Conservation (phyloP, 2,888 invertebrate species). For the Syrista parreyssii region DNA sequence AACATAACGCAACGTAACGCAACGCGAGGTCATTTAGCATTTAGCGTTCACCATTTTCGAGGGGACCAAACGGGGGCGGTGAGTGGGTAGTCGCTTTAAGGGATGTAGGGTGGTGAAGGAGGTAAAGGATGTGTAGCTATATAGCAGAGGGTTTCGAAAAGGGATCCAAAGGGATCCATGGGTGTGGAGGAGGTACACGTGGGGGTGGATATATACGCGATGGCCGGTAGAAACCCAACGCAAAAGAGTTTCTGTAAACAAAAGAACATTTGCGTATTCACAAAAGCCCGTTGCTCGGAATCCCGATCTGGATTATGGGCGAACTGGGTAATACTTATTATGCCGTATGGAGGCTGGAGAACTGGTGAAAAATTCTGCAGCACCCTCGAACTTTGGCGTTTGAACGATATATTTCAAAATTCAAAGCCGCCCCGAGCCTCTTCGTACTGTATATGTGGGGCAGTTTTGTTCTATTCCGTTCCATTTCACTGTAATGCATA, state of each 20-base stretch:
- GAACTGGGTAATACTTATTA: constrained; percentile 31
- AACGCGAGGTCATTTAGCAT: constrained; percentile 55
- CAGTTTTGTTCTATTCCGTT: neutral
- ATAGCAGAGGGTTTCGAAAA: neutral
- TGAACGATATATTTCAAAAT: neutral
- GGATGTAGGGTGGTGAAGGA: neutral
- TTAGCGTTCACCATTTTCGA: constrained; percentile 28
- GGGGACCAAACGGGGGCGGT: constrained; percentile 1
- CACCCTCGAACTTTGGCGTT: neutral
- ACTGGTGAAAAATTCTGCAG: neutral
- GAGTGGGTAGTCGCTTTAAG: neutral
- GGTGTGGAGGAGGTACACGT: neutral
- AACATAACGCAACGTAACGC: neutral
- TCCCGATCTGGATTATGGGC: constrained; percentile 58
- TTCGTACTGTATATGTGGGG: neutral
- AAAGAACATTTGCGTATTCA: constrained; percentile 47
- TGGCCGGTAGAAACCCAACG: constrained; percentile 16
- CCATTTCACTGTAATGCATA: neutral
- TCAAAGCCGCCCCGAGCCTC: neutral
- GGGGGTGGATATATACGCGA: neutral
- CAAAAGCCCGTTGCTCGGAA: constrained; percentile 45
- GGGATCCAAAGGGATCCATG: neutral
- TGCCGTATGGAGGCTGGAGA: neutral
- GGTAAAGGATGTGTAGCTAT: neutral
- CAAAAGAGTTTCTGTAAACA: constrained; percentile 38